phyloP scores from a whole-genome alignment of 2,797 vertebrate species.

The Pipistrellus pipistrellus region DNA sequence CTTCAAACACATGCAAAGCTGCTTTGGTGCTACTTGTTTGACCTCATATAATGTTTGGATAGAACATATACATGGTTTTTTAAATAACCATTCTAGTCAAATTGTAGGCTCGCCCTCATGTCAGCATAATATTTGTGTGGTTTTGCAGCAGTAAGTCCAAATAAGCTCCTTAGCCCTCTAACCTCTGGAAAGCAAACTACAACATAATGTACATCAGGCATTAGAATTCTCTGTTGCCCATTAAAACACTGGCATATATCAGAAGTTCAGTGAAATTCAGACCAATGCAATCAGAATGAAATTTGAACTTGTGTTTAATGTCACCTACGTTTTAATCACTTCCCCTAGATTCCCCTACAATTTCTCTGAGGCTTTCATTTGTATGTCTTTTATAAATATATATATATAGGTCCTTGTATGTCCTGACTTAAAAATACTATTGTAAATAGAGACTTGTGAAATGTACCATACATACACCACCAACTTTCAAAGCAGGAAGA shows the following conservation, averaged over 20 bases:
- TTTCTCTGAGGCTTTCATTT: constrained; percentile 73
- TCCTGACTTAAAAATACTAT: constrained; percentile 58
- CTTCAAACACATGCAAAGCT: constrained; percentile 72
- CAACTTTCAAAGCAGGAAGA: constrained; percentile 28
- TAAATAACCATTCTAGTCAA: constrained; percentile 78
- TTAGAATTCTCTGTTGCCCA: constrained; percentile 76
- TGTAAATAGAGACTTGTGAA: constrained; percentile 69
- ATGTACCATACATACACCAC: constrained; percentile 23
- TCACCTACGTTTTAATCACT: constrained; percentile 77
- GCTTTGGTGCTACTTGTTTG: constrained; percentile 73
- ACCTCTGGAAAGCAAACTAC: constrained; percentile 78
- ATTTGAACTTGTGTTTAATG: constrained; percentile 79
- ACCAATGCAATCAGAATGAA: constrained; percentile 79
- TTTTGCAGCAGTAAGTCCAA: constrained; percentile 81
- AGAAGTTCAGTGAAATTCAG: constrained; percentile 71
- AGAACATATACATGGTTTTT: constrained; percentile 76
- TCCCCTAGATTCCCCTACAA: constrained; percentile 43
- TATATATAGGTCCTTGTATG: constrained; percentile 52
- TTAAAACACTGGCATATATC: constrained; percentile 81
- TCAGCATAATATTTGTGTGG: constrained; percentile 85
- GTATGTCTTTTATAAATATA: constrained; percentile 64
- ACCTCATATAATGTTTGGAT: constrained; percentile 78
- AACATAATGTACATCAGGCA: constrained; percentile 73
- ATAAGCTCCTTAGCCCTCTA: constrained; percentile 78
- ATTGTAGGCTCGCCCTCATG: constrained; percentile 72